A percentile compares a stretch with the other conserved stretches of the same genome.
phyloP scores from a whole-genome alignment of 1,140 invertebrate genomes.

The Chrysoperla carnea region DNA sequence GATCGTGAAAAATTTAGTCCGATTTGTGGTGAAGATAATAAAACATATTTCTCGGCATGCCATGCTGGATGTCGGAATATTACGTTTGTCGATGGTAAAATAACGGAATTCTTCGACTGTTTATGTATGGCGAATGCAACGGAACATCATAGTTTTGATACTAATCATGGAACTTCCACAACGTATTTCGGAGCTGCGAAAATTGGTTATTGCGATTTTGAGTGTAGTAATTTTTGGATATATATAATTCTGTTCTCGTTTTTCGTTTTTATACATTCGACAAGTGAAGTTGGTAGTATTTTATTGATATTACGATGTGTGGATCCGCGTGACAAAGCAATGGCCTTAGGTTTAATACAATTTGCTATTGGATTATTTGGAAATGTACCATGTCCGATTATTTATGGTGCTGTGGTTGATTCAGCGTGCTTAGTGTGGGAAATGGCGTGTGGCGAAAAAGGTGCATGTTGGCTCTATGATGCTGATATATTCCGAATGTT shows the following conservation, averaged over 20 bases:
- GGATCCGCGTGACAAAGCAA: conserved; percentile 80
- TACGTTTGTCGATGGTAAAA: conserved; percentile 39
- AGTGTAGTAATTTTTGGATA: conserved; percentile 60
- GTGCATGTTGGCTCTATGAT: conserved; percentile 75
- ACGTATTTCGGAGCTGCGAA: conserved; percentile 19
- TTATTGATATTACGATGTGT: conserved; percentile 78
- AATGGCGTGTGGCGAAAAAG: conserved; percentile 55
- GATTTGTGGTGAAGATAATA: conserved; percentile 60
- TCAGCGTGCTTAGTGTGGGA: conserved; percentile 81
- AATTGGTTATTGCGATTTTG: conserved; percentile 58
- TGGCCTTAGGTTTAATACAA: conserved; percentile 84
- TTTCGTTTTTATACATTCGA: conserved; percentile 81
- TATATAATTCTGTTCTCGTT: conserved; percentile 76
- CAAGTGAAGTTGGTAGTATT: conserved; percentile 81
- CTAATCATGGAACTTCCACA: conserved; percentile 8
- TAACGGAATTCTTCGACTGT: conserved; percentile 53
- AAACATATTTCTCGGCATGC: conserved; percentile 76
- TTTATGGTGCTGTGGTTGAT: conserved; percentile 83
- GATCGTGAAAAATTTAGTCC: conserved; percentile 60
- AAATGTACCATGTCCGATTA: conserved; percentile 83
- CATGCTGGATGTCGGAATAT: conserved; percentile 67
- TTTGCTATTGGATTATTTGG: conserved; percentile 85
- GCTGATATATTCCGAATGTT: conserved; percentile 63
- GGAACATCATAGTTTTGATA: conserved; percentile 18
- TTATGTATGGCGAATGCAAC: conserved; percentile 39